Base-by-base conservation (phyloP, 1,140 invertebrate species). In the Papilio machaon region DNA sequence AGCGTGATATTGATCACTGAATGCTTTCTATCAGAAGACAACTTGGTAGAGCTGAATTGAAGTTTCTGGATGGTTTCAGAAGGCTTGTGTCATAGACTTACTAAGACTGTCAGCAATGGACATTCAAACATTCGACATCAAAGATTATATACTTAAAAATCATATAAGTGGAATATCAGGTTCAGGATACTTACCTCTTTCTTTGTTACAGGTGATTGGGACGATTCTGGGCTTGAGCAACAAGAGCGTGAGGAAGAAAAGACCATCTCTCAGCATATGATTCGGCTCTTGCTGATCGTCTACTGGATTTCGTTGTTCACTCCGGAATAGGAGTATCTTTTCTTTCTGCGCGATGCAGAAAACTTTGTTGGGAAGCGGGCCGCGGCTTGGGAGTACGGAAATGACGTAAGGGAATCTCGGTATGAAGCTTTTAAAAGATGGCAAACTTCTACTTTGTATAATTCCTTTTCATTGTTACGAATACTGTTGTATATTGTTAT, bases 191-290 rank as follows among this genome's bases (percentile, higher is more conserved):
- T 67, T 49, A 76, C 19, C 78, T 80, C 81, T 82, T 58, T 83
- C 73, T 81, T 82, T 85, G 46, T 76, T 83, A 81, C 91, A 96
- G 90, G 96, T 96, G 81, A 95, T 97, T 83, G 97, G 97, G 17
- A 97, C 96, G 81, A 97, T 97, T 82, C 97, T 98, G 83, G 97
- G 97, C 0, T 96, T 97, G 87, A 97, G 96, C 89, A 97, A 96
- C 82, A 97, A 96, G 90, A 96, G 96, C 83, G 96, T 97, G 73
- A 94, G 96, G 82, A 97, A 97, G 94, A 97, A 97, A 92, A 95
- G 97, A 84, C 97, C 97, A 43, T 97, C 97, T 2, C 94, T 97
- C 79, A 97, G 96, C 90, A 97, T 97, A 94, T 94, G 93, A 94
- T 89, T 76, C 83, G 83, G 81, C 82, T 87, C 76, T 75, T 81